phyloP scores from a whole-genome alignment of 2,113 vertebrate genomes.

The Apteryx owenii region DNA sequence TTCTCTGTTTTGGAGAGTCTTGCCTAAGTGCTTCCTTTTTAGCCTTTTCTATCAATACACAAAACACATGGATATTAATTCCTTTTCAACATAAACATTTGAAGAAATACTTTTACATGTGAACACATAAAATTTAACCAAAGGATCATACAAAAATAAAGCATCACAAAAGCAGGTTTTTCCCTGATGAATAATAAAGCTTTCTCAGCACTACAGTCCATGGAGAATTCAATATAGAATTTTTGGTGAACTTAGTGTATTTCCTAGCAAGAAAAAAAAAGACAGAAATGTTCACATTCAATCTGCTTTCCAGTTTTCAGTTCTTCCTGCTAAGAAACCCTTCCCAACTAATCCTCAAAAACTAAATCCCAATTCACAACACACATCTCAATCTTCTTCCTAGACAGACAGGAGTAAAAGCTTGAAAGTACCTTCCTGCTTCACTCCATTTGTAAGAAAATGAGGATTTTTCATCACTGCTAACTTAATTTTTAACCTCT shows the following conservation, averaged over 20 bases:
- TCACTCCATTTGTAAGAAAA: neutral
- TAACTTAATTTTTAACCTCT: neutral
- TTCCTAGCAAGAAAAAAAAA: neutral
- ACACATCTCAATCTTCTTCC: neutral
- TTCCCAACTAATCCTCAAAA: neutral
- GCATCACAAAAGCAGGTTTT: neutral
- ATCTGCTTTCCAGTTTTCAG: neutral
- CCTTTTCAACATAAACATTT: neutral
- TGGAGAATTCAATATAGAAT: neutral
- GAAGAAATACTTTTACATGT: neutral
- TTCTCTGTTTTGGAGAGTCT: neutral
- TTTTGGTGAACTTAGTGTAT: neutral
- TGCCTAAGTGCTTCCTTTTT: neutral
- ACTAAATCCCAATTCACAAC: neutral
- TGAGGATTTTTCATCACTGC: neutral
- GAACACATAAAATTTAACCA: neutral
- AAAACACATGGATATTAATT: neutral
- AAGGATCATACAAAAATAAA: neutral
- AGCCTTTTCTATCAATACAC: slow-evolving; percentile 39
- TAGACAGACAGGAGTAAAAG: neutral
- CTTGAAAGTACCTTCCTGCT: neutral
- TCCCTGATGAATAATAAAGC: neutral
- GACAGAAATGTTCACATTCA: neutral
- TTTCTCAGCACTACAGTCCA: neutral
- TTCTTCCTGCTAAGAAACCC: neutral